phyloP scores from a whole-genome alignment of 2,113 vertebrate species.

The Monopterus albus region DNA sequence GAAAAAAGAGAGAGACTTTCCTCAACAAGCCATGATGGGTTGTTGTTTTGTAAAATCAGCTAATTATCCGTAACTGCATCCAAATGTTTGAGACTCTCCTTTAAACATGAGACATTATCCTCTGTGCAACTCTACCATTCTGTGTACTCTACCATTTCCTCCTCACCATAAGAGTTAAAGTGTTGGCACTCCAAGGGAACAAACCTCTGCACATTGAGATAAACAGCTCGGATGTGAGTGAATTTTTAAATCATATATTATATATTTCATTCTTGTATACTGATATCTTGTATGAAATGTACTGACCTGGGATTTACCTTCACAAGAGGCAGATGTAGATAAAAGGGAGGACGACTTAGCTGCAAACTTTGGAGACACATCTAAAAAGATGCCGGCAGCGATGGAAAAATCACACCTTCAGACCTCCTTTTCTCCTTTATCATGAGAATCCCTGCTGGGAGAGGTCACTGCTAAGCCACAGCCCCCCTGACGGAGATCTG shows the following conservation, averaged over 20 bases:
- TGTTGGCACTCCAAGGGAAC: conserved; percentile 3
- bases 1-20: conserved; percentile 15
- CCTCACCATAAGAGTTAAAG: conserved; percentile 17
- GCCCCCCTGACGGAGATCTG: conserved; percentile 58
- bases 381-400: conserved; percentile 32
- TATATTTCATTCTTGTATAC: conserved; percentile 1
- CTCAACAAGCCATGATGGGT: conserved; percentile 2
- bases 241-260: conserved; percentile 45
- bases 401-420: conserved; percentile 41
- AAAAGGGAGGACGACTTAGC: conserved; percentile 54
- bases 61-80: conserved; percentile 5
- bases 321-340: conserved; percentile 48
- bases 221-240: conserved; percentile 3
- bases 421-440: conserved; percentile 15
- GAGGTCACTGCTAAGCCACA: conserved; percentile 63
- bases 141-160: neutral
- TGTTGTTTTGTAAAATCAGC: conserved; percentile 27
- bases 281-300: conserved; percentile 14
- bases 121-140: neutral
- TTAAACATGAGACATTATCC: conserved; percentile 9
- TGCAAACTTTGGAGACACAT: conserved; percentile 26
- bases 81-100: conserved; percentile 8
- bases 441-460: conserved; percentile 59
- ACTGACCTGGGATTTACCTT: conserved; percentile 59
- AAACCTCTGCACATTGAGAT: conserved; percentile 29